phyloP scores from a whole-genome alignment of 2,797 vertebrate species.

The Siniperca obscura region DNA sequence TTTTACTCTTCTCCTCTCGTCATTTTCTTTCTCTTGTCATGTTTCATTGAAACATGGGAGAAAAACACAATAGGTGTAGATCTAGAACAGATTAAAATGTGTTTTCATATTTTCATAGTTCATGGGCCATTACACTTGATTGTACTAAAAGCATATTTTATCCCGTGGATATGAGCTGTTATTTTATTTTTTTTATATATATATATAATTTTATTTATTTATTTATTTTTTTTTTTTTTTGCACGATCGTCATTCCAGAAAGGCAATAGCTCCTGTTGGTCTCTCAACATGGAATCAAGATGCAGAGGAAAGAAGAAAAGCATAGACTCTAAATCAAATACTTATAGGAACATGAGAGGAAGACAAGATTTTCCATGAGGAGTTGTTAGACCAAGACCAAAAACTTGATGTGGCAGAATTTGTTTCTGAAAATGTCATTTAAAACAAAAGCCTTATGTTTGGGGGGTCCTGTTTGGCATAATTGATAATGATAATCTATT shows the following conservation, averaged over 20 bases:
- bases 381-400: neutral
- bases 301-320: neutral
- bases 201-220: no score
- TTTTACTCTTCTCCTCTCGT: neutral
- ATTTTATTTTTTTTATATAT: no score
- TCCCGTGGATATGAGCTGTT: neutral
- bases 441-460: neutral
- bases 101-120: conserved; percentile 15
- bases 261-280: neutral
- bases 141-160: conserved; percentile 26
- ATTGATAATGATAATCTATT: neutral
- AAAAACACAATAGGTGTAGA: conserved; percentile 22
- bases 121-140: conserved; percentile 40
- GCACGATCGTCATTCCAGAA: neutral
- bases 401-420: neutral
- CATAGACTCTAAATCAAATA: conserved; percentile 6
- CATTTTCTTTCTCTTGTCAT: conserved; percentile 23
- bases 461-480: neutral
- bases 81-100: neutral
- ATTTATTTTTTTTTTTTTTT: neutral
- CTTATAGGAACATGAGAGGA: conserved; percentile 10
- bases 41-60: conserved; percentile 17
- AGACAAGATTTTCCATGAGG: neutral
- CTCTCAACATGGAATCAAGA: neutral
- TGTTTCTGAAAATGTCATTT: conserved; percentile 7